These are phyloP conservation scores for Tangara arthus DNA, from an alignment of 2,797 vertebrate species.

Conservation along the genomic window DNA sequence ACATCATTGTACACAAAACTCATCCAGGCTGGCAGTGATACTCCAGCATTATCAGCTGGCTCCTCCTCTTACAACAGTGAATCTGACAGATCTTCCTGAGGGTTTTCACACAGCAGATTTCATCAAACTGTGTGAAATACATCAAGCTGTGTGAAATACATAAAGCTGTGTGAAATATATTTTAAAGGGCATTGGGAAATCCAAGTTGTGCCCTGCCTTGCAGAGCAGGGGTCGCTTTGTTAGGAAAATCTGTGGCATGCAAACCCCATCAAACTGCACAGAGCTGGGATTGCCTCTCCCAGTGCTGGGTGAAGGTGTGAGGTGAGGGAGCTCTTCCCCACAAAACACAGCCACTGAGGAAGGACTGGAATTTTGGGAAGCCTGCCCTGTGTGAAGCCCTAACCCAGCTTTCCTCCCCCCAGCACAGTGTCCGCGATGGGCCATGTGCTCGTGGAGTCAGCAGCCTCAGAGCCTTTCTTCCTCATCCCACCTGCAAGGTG, in stretches of 20 bases:
- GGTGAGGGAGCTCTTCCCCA: not conserved
- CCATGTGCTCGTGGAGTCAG: slow-evolving; percentile 79
- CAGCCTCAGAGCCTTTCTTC: slow-evolving; percentile 41
- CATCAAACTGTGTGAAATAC: not conserved
- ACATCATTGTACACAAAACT: fast-evolving
- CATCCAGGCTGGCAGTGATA: not conserved
- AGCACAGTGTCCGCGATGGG: slow-evolving; percentile 81
- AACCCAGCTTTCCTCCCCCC: not conserved
- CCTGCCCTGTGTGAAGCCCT: not conserved
- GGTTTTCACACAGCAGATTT: not conserved
- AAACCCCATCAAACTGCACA: too few species aligned
- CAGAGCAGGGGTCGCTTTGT: not conserved
- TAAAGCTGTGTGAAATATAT: fast-evolving
- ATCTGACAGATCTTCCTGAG: not conserved
- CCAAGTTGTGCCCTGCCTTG: not conserved
- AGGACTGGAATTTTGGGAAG: not conserved
- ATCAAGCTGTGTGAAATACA: not conserved
- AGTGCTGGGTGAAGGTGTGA: not conserved
- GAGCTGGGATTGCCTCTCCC: not conserved
- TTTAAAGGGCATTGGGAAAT: not conserved
- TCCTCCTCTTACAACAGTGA: not conserved
- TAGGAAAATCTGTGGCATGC: fast-evolving
- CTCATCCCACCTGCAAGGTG: slow-evolving; percentile 65
- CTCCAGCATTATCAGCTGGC: not conserved
- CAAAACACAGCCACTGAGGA: not conserved